Percentiles rank a stretch among this genome's conserved stretches.
Conservation (phyloP, 2,888 invertebrate species). For the Drosophila quinaria region DNA sequence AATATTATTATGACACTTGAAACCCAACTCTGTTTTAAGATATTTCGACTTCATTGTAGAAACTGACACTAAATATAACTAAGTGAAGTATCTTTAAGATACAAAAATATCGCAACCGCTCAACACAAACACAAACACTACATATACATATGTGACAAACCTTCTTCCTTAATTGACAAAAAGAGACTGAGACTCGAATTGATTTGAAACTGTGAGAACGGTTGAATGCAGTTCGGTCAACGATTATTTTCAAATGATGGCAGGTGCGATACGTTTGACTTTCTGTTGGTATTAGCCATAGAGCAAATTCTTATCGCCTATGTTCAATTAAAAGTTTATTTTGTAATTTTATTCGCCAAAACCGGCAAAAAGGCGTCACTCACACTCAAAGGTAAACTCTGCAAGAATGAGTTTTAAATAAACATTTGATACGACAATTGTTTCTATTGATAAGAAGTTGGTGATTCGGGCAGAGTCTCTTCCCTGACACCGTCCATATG, state of each 20-base stretch:
- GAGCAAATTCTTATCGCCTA: slow-evolving; percentile 60
- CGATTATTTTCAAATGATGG: slow-evolving; percentile 59
- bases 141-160: slow-evolving; percentile 44
- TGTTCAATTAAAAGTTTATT: slow-evolving; percentile 71
- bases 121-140: slow-evolving; percentile 4
- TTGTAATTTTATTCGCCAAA: slow-evolving; percentile 73
- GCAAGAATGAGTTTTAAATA: slow-evolving; percentile 44
- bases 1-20: background rate
- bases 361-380: slow-evolving; percentile 47
- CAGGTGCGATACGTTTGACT: slow-evolving; percentile 20
- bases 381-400: slow-evolving; percentile 17
- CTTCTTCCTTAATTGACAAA: slow-evolving; percentile 69
- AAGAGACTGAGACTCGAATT: slow-evolving; percentile 27
- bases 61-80: slow-evolving; percentile 3
- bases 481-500: slow-evolving; percentile 1
- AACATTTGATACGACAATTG: slow-evolving; percentile 66
- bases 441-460: slow-evolving; percentile 69
- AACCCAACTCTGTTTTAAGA: background rate
- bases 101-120: slow-evolving; percentile 8
- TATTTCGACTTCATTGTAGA: background rate
- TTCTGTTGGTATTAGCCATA: slow-evolving; percentile 51
- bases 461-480: slow-evolving; percentile 20
- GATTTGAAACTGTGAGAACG: slow-evolving; percentile 35
- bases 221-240: slow-evolving; percentile 65
- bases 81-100: background rate